These are phyloP conservation scores for Brachyptera putata DNA, from an alignment of 2,888 invertebrate genomes.

Conservation along the genomic window DNA sequence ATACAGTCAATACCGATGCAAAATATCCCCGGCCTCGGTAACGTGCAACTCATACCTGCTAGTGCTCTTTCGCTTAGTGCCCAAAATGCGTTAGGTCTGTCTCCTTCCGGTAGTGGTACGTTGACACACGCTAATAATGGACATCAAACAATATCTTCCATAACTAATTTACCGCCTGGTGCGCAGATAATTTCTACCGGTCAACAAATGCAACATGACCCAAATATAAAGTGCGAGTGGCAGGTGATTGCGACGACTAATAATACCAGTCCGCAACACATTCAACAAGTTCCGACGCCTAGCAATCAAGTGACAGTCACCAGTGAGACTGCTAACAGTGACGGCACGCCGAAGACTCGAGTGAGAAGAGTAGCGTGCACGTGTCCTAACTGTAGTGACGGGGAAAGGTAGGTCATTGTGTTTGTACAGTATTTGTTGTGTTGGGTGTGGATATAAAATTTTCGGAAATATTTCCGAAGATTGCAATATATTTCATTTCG, in stretches of 20 bases:
- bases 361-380: constrained; percentile 91
- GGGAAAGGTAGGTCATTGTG: constrained; percentile 58
- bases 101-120: neutral
- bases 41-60: constrained; percentile 76
- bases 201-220: constrained; percentile 49
- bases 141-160: constrained; percentile 30
- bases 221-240: constrained; percentile 80
- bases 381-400: constrained; percentile 94
- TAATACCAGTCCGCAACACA: constrained; percentile 27
- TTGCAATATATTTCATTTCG: no score
- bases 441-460: neutral
- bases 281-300: constrained; percentile 28
- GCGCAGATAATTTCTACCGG: constrained; percentile 39
- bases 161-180: constrained; percentile 36
- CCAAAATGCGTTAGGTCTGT: constrained; percentile 34
- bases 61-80: constrained; percentile 48
- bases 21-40: constrained; percentile 69
- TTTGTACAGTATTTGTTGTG: neutral
- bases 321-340: constrained; percentile 33
- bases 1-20: constrained; percentile 66
- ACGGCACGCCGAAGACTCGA: constrained; percentile 47
- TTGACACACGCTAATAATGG: neutral
- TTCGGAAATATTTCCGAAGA: neutral
- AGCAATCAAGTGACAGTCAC: constrained; percentile 39
- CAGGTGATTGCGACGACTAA: constrained; percentile 55